Base-by-base conservation (phyloP, 2,797 vertebrate species). In the Galagoides demidoff region DNA sequence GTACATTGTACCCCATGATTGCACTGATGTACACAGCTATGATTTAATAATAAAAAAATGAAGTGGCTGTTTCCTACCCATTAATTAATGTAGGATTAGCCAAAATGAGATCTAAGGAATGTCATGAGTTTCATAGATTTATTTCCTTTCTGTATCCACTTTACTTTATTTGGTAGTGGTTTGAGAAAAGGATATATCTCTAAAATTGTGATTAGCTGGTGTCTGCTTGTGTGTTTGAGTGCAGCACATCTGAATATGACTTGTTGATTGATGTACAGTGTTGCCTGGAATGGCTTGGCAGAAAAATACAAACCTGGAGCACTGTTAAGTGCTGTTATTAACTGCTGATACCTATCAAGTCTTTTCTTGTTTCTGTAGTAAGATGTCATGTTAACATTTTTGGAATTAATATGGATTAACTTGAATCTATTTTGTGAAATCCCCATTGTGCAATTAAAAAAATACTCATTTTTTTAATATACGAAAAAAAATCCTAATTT, bases 341-440 rank as follows among this genome's bases (percentile, higher is more conserved):
- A 77, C 70, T 55, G 2, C n/a, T 70, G 27, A 43, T 70, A 68
- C 3, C 3, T 82, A n/a, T 37, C 27, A 82, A 70, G 27, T 8
- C 10, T 90, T 87, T 92, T 63, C 70, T 92, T 89, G 14, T 92
- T 95, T 95, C 8, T 45, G 7, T 71, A 71, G 23, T 90, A 88
- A 92, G 16, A 84, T 55, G 7, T 39, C 59, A 61, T 92, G 45
- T 79, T 91, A 91, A 79, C 19, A 59, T 91, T 84, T 91, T 71
- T 91, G 45, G 39, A 79, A 74, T 89, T 96, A 83, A 74, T 43
- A 39, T 52, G 14, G 37, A 61, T 78, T 49, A 90, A 2, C 17
- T 89, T 49, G 70, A 91, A 27, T 92, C 59, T 83, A 55, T 64
- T 92, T 76, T 92, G 29, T 83, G 10, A 87, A 59, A 31, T 88